Conservation (phyloP, 2,888 invertebrate genomes). For the Notodromas monacha region DNA sequence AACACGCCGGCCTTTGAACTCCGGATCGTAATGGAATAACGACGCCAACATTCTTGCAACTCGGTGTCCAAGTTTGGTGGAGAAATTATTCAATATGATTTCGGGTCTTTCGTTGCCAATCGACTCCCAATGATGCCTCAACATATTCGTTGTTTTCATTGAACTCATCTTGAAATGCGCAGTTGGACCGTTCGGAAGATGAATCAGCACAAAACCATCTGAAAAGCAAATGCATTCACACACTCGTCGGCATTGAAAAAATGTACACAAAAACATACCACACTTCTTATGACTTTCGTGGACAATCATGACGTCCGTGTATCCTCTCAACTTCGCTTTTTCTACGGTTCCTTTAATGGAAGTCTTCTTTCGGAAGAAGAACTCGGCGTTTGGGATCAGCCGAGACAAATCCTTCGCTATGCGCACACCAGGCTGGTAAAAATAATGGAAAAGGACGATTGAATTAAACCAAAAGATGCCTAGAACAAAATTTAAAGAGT, state of each 20-base stretch:
- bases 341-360: conserved; percentile 59
- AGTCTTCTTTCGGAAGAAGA: conserved; percentile 51
- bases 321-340: conserved; percentile 25
- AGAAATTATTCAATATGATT: conserved; percentile 78
- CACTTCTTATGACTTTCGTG: conserved; percentile 78
- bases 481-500: too few relatives aligned
- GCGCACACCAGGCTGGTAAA: too few relatives aligned
- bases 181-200: conserved; percentile 84
- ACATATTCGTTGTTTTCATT: conserved; percentile 53
- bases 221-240: too few relatives aligned
- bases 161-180: conserved; percentile 79
- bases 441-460: too few relatives aligned
- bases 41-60: conserved; percentile 73
- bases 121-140: conserved; percentile 31
- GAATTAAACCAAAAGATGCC: too few relatives aligned
- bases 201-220: conserved; percentile 67
- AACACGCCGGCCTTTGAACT: conserved; percentile 65
- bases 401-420: conserved; percentile 49
- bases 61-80: conserved; percentile 61
- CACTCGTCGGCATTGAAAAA: too few relatives aligned
- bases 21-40: conserved; percentile 74
- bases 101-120: conserved; percentile 68
- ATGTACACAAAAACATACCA: conserved; percentile 21
- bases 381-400: conserved; percentile 65
- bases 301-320: conserved; percentile 59